Evolutionary conservation across 2,797 vertebrate genomes (phyloP).

Genomic region (Lemur catta): DNA sequence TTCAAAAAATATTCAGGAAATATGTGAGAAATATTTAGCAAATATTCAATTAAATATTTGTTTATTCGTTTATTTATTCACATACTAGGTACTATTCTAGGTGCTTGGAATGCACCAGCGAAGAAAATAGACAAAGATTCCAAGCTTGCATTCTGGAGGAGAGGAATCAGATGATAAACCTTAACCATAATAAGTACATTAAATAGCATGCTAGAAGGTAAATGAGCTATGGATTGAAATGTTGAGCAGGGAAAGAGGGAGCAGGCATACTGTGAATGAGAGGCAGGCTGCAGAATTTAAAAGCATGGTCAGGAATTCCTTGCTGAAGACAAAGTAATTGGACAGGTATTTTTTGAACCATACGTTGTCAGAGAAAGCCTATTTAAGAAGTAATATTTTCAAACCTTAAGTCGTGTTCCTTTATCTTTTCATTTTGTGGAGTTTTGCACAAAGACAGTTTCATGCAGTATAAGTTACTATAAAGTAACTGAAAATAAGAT

Average conservation of each 20-base stretch:
- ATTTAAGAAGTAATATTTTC: neutral
- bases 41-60: neutral
- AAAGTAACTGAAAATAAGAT: neutral
- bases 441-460: neutral
- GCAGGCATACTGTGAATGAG: neutral
- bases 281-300: neutral
- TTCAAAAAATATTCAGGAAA: neutral
- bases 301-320: neutral
- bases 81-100: neutral
- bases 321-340: neutral
- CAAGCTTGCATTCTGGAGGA: neutral
- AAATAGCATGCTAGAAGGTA: neutral
- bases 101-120: neutral
- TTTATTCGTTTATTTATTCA: neutral
- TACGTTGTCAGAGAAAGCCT: neutral
- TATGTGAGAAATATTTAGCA: neutral
- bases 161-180: neutral
- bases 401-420: neutral
- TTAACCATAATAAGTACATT: neutral
- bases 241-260: neutral
- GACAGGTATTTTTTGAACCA: neutral
- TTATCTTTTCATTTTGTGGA: neutral
- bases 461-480: neutral
- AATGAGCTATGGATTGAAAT: neutral
- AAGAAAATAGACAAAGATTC: neutral